Base-by-base conservation (phyloP, 2,113 vertebrate genomes). In the Mustela lutreola region DNA sequence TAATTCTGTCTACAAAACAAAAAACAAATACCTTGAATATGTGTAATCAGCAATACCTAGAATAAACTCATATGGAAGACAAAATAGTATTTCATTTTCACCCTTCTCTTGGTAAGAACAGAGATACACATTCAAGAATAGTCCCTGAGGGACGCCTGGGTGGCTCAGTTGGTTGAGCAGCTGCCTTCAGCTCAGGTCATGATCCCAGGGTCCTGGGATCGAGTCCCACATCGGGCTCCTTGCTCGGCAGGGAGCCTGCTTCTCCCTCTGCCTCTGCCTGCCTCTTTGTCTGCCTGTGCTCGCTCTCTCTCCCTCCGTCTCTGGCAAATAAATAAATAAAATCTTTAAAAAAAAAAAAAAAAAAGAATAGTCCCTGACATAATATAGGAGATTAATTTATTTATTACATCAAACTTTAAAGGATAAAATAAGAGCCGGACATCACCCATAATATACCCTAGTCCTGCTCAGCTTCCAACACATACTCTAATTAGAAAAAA, bases 401-500 rank as follows among this genome's bases (percentile, higher is more conserved):
- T 90, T 56, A 79, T 14, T 70, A 56, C 21, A 89, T 71, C 31
- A 73, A 67, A n/a, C 70, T 96, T 96, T 39, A 58, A 4, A 92
- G 56, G 26, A 91, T 60, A 28, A 84, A 6, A 22, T 39, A 71
- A 96, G 7, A 18, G 22, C 7, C 71, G 15, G 45, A 91, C 1
- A 5, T 65, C 39, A 53, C 21, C 76, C 19, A 53, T 22, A 58
- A 75, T 12, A 84, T 6, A 86, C 19, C 31, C n/a, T 1, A 73
- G 42, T 76, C 21, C 33, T 45, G 11, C 26, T 87, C 36, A 76
- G 56, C 24, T 65, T 19, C 1, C 42, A 81, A 18, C 11, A 42
- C 11, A 93, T 26, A 88, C 39, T 93, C 86, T 95, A 95, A 83
- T n/a, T 2, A 78, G 93, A 97, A 95, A 97, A 95, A 76, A n/a